Evolutionary conservation across 1,140 invertebrate species (phyloP), one percentile per base, ranked within the genome.

Genomic region (Aricia agestis): DNA sequence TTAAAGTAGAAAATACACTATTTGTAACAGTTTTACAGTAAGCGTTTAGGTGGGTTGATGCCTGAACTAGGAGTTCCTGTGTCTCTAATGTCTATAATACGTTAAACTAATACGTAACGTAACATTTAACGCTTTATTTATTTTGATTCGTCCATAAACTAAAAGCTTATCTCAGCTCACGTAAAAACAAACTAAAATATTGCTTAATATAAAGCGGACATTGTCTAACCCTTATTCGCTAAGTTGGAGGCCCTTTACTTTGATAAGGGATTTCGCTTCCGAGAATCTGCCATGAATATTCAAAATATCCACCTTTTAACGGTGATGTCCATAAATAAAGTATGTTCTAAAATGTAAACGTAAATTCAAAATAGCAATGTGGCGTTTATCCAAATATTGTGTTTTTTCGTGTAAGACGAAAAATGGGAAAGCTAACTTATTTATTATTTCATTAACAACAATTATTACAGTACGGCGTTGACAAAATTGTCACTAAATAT

Each of bases 261-360:
- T 19, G 59, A 63, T 11, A 63, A 25, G 59, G 59, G 17, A 19
- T 11, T 25, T 25, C 10, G 59, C 59, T 25, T 18, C 59, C 10
- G 59, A 63, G 7, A 63, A 63, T 63, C 18, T 18, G 59, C 18
- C 59, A 63, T 59, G 6, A 63, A 63, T 63, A 63, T 63, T 63
- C 59, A 18, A 25, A 63, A 63, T 25, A 59, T 59, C 10, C 10
- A 63, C 59, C 19, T 19, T 63, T 18, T 63, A 63, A 63, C 18
- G 18, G 3, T 11, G 18, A 10, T 17, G n/a, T 59, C 11, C 9
- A 11, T 63, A 31, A 63, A 25, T 63, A 63, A 25, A 63, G 18
- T 25, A 63, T 63, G 11, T 25, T 63, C n/a, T 61, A 61, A 10
- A 19, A 25, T 4, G 7, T 19, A 1, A 18, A 19, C 18, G 17